Percentiles rank a stretch among this genome's conserved stretches.
These are phyloP conservation scores for Mus pahari DNA, from an alignment of 2,113 vertebrate genomes.

Conservation along the genomic window DNA sequence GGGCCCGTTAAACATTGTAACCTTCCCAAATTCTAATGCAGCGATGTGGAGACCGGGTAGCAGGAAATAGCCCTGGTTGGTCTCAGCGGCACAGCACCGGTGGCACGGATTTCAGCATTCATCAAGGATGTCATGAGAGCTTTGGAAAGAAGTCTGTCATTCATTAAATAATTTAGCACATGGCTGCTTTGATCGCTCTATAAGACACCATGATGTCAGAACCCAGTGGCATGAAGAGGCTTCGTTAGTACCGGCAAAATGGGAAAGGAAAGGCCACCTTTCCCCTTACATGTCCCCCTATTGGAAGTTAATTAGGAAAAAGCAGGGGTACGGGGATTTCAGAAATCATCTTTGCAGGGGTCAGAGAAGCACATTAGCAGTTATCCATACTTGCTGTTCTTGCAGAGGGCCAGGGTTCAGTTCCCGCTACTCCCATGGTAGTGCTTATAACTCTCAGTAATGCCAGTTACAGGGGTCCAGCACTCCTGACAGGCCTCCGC, in stretches of 20 bases:
- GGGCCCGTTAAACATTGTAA: not conserved
- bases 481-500: too few relatives aligned
- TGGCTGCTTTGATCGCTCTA: not conserved
- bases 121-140: not conserved
- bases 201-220: not conserved
- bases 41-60: not conserved
- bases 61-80: too few relatives aligned
- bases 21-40: too few relatives aligned
- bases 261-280: not conserved
- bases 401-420: too few relatives aligned
- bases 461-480: too few relatives aligned
- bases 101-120: too few relatives aligned
- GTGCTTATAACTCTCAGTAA: too few relatives aligned
- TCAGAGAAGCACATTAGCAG: not conserved
- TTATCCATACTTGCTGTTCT: too few relatives aligned
- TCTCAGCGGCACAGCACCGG: not conserved
- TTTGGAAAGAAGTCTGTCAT: not conserved
- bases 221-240: not conserved
- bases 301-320: not conserved
- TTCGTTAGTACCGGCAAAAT: not conserved
- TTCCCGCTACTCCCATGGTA: too few relatives aligned
- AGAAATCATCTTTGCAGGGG: not conserved
- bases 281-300: not conserved
- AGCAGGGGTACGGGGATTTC: too few relatives aligned
- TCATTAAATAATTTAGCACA: not conserved